Evolutionary conservation across 1,140 invertebrate species (phyloP).

Genomic region (Diachasma alloeum): DNA sequence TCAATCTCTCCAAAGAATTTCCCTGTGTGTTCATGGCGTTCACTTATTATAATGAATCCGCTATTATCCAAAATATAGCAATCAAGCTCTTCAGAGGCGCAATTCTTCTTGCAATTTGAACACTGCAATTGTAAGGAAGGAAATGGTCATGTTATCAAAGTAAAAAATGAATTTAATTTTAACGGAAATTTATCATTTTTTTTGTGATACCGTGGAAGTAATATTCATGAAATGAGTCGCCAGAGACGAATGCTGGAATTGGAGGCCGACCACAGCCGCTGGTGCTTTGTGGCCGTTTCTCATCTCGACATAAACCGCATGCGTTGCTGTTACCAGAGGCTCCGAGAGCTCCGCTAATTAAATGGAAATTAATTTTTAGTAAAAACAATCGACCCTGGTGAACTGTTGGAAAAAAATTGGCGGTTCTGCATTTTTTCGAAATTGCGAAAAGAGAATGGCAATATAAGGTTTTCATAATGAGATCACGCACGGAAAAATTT

Average conservation of each 20-base stretch:
- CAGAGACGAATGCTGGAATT: conserved; percentile 82
- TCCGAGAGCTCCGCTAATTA: conserved; percentile 60
- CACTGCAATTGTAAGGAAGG: conserved; percentile 68
- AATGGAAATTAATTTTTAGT: conserved; percentile 27
- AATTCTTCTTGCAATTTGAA: conserved; percentile 82
- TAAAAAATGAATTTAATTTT: not conserved
- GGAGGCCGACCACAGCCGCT: conserved; percentile 88
- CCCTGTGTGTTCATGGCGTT: conserved; percentile 83
- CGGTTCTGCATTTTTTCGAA: not conserved
- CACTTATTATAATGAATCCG: conserved; percentile 92
- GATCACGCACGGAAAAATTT: too few species aligned
- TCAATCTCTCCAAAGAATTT: conserved; percentile 93
- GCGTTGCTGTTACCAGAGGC: conserved; percentile 85
- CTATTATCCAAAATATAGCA: conserved; percentile 94
- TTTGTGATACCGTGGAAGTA: conserved; percentile 76
- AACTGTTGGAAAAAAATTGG: not conserved
- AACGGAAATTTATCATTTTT: not conserved
- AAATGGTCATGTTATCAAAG: not conserved
- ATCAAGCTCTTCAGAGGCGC: conserved; percentile 84
- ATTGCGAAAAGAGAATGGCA: not conserved
- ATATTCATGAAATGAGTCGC: conserved; percentile 86
- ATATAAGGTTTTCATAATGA: too few species aligned
- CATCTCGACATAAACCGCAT: conserved; percentile 88
- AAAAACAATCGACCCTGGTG: not conserved
- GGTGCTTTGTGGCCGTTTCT: conserved; percentile 81